These are phyloP conservation scores for Gnathochromis pfefferi DNA, from an alignment of 2,113 vertebrate species.

Conservation along the genomic window DNA sequence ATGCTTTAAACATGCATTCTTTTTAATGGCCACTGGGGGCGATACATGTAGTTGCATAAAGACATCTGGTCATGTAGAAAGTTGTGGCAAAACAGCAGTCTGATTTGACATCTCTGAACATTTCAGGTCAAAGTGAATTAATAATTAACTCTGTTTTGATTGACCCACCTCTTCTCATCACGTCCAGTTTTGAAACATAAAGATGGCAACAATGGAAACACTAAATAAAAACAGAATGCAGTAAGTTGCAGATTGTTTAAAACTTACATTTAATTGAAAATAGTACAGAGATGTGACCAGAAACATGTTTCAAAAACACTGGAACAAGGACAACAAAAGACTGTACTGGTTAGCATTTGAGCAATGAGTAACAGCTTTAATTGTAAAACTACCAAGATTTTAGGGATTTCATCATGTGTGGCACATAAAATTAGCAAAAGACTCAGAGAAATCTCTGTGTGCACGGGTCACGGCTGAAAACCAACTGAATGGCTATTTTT, in stretches of 20 bases:
- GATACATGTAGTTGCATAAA: neutral
- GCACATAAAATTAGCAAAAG: neutral
- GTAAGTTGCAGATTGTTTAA: neutral
- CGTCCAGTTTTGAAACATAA: neutral
- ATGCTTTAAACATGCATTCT: neutral
- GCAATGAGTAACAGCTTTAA: neutral
- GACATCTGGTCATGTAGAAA: neutral
- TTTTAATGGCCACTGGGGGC: neutral
- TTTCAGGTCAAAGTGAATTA: neutral
- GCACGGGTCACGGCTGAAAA: neutral
- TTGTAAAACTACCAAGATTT: neutral
- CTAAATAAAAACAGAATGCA: neutral
- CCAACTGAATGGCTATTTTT: neutral
- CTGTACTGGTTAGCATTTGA: neutral
- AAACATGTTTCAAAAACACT: neutral
- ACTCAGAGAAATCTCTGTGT: neutral
- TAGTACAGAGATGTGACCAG: neutral
- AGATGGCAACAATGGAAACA: neutral
- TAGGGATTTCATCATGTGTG: neutral
- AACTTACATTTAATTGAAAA: neutral
- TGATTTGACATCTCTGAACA: neutral
- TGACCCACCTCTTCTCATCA: neutral
- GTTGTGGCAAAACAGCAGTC: neutral
- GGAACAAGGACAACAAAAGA: neutral
- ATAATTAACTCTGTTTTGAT: neutral